Percentiles rank a stretch among this genome's conserved stretches.
Conservation (phyloP, 2,888 invertebrate genomes). For the Sphinx pinastri region DNA sequence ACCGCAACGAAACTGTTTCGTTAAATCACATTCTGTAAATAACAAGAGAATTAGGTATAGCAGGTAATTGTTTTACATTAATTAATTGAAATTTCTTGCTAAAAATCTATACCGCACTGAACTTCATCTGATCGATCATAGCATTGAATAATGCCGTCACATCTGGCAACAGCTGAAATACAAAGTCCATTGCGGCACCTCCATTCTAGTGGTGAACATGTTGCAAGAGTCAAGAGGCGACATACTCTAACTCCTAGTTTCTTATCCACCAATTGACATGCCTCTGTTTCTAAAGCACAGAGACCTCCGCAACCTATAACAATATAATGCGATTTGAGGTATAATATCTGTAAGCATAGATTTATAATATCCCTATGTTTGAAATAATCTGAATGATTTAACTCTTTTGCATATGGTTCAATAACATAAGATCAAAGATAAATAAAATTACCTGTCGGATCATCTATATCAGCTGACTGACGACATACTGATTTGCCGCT, state of each 20-base stretch:
- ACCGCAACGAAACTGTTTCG: conserved; percentile 89
- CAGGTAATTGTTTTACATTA: not conserved
- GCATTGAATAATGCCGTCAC: conserved; percentile 90
- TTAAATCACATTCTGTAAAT: conserved; percentile 86
- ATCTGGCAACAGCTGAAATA: conserved; percentile 85
- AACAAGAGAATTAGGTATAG: conserved; percentile 22
- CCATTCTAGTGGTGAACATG: conserved; percentile 87
- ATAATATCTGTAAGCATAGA: not conserved
- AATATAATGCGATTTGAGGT: conserved; percentile 2
- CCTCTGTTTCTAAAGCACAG: conserved; percentile 86
- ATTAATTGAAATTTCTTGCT: conserved; percentile 23
- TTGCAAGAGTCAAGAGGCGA: conserved; percentile 82
- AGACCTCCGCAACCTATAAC: conserved; percentile 85
- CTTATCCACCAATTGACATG: conserved; percentile 85
- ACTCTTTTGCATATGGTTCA: not conserved
- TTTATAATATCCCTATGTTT: not conserved
- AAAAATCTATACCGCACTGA: conserved; percentile 84
- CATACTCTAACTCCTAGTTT: conserved; percentile 80
- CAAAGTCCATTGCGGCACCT: conserved; percentile 89
- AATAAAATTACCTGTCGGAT: conserved; percentile 81
- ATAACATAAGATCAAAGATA: not conserved
- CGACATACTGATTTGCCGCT: conserved; percentile 85
- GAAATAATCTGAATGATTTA: not conserved
- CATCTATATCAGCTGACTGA: conserved; percentile 76
- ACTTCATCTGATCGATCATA: conserved; percentile 89